Conservation (phyloP, 2,797 vertebrate genomes). For the Cirrhinus molitorella region DNA sequence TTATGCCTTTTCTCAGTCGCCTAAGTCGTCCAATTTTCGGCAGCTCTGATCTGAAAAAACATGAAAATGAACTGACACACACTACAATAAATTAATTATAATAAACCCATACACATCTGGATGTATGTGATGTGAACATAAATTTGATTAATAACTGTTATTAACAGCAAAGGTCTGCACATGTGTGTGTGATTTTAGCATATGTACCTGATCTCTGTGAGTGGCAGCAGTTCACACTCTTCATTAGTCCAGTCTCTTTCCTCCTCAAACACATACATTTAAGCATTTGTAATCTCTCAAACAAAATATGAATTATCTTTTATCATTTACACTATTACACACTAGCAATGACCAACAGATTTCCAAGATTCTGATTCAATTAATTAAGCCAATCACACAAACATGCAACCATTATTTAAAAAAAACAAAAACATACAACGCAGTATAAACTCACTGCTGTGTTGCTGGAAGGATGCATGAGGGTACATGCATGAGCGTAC, state of each 20-base stretch:
- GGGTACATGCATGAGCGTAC: not conserved
- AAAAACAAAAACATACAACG: not conserved
- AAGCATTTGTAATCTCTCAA: not conserved
- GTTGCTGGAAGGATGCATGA: not conserved
- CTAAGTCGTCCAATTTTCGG: not conserved
- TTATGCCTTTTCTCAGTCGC: not conserved
- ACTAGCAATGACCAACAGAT: not conserved
- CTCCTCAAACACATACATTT: not conserved
- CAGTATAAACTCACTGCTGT: not conserved
- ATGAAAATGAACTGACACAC: not conserved
- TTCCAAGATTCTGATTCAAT: too few relatives aligned
- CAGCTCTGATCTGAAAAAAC: not conserved
- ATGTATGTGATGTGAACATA: not conserved
- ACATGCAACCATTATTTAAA: not conserved
- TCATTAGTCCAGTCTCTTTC: not conserved
- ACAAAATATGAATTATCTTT: not conserved
- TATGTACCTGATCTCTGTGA: not conserved
- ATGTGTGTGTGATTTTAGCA: not conserved
- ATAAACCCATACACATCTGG: not conserved
- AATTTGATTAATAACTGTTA: not conserved
- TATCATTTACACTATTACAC: not conserved
- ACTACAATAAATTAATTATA: not conserved
- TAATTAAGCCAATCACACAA: too few relatives aligned
- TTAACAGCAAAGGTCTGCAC: not conserved
- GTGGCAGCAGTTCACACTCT: not conserved